Evolutionary conservation across 2,888 invertebrate species (phyloP), one percentile per base, ranked within the genome.

Genomic region (Eupithecia inturbata): DNA sequence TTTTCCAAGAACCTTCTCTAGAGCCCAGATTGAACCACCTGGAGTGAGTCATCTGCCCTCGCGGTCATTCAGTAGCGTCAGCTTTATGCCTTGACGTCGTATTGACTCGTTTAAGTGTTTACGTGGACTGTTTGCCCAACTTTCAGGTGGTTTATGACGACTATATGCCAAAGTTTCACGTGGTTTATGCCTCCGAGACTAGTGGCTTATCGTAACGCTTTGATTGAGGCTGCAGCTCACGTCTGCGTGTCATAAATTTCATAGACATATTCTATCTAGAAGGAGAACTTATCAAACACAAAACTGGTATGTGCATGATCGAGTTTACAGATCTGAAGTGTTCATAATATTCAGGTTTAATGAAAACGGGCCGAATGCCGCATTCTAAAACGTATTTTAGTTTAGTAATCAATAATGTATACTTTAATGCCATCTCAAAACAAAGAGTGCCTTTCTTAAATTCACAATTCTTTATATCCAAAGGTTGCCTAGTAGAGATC

Each of bases 61-160:
- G 70, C 19, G 68, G 71, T 71, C 73, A 73, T 71, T 36, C 64
- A 12, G 68, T 68, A 74, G 53, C 73, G 72, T 74, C 78, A 62
- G 72, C 70, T 77, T 77, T 76, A 77, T 76, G 75, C 66, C 70
- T 62, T 68, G 68, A 75, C 62, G 68, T 72, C 72, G 66, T 76
- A 79, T 76, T 75, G 78, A 75, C 78, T 73, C 67, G 67, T 75
- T 75, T 73, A 68, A 75, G 75, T 76, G 73, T 69, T 66, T 71
- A 73, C 76, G 76, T 73, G 76, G 62, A 67, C 62, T 49, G 76
- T 62, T 45, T 76, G 53, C 64, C 66, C 31, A 68, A 62, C 66
- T 57, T 70, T 41, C 14, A 71, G 71, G 49, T 66, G 73, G 22
- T 57, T 75, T 66, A 66, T 64, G 63, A 33, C 66, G 62, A 62